Base-by-base conservation (phyloP, 2,113 vertebrate genomes). In the Hoplias malabaricus region DNA sequence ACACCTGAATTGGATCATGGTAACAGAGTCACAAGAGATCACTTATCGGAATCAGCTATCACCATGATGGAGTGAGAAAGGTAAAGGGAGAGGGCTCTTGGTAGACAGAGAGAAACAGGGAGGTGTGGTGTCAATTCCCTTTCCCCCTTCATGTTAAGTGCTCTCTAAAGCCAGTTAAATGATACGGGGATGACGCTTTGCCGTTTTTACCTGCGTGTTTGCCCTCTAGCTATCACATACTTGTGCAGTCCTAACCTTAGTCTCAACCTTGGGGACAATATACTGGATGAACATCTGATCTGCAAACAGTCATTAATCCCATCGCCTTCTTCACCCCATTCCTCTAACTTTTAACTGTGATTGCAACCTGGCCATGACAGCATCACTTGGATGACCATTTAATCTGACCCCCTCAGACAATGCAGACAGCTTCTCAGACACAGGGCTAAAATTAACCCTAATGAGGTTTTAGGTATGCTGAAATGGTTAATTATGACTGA, bases 91-190 rank as follows among this genome's bases (percentile, higher is more conserved):
- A 87, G 84, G 80, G 82, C 67, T 38, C 65, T 62, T 23, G 48
- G 21, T 27, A n/a, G 65, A 73, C 73, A 11, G 6, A 72, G 36
- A 4, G 21, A 85, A 76, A 79, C 83, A 77, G 85, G 83, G 85
- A 82, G 80, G 69, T 76, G 78, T 74, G 89, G 89, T 90, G 86
- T 90, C 88, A 65, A 31, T 80, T 84, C 87, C 87, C 68, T 85
- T 82, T 82, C 80, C 72, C 23, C 85, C 80, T 77, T 78, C 80
- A 83, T 82, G 65, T 82, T 86, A 87, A 87, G 70, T 77, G 74
- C n/a, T 85, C 85, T 81, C 83, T 88, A 84, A 88, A 84, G 75
- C 80, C 38, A 11, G 78, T 84, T 83, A 87, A 89, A 86, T 82
- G 84, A 84, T 85, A 84, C 83, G 43, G 75, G 78, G 82, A 81